Conservation (phyloP, 2,797 vertebrate species). For the Cryptoblepharus egeriae region DNA sequence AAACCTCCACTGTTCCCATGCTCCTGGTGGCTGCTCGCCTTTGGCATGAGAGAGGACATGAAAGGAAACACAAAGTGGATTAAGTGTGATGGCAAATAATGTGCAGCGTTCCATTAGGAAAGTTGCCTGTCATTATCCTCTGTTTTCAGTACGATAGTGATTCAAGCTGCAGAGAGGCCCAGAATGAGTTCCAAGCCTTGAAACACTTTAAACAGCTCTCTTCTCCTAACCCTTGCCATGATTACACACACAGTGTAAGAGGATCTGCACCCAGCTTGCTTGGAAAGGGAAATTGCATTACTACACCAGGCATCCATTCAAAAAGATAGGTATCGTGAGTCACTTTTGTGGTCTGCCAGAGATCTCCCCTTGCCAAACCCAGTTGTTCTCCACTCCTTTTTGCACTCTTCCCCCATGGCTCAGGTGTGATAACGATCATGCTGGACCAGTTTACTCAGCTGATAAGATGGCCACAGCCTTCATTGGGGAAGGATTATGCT, state of each 20-base stretch:
- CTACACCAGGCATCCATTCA: not conserved
- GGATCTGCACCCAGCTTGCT: not conserved
- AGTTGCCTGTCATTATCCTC: constrained; percentile 52
- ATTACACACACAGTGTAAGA: constrained; percentile 42
- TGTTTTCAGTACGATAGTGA: constrained; percentile 48
- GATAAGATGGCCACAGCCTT: not conserved
- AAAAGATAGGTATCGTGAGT: constrained; percentile 42
- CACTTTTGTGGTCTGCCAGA: not conserved
- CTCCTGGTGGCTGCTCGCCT: constrained; percentile 62
- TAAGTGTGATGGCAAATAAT: constrained; percentile 66
- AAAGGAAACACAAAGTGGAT: constrained; percentile 60
- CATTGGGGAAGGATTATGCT: constrained; percentile 17
- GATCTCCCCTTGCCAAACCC: constrained; percentile 24
- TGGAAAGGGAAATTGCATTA: constrained; percentile 56
- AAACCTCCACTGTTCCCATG: constrained; percentile 60
- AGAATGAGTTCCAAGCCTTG: constrained; percentile 53
- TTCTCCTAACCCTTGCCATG: constrained; percentile 32
- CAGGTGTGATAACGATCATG: not conserved
- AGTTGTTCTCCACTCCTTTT: not conserved
- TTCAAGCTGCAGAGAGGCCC: constrained; percentile 57
- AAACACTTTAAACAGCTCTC: constrained; percentile 56
- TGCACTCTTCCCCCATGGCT: not conserved
- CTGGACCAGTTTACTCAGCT: not conserved
- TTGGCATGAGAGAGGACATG: constrained; percentile 47
- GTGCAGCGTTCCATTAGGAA: constrained; percentile 55